phyloP scores from a whole-genome alignment of 2,888 invertebrate species.

The Atethmia centrago region DNA sequence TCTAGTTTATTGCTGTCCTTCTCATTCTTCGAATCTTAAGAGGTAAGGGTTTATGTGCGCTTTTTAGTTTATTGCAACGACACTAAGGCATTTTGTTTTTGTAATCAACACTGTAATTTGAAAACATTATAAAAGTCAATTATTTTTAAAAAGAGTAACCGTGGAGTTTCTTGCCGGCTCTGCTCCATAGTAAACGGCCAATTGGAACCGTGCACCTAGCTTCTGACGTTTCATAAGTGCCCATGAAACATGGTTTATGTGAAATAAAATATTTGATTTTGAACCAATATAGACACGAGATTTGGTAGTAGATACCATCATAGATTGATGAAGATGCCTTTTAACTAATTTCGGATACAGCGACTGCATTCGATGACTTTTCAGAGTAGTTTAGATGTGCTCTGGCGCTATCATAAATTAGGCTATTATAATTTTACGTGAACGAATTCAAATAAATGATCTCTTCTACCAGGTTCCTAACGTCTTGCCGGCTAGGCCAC shows the following conservation, averaged over 20 bases:
- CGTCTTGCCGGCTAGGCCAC: constrained; percentile 88
- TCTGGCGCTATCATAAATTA: neutral
- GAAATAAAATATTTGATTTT: too few relatives aligned
- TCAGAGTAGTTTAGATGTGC: neutral
- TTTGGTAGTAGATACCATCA: neutral
- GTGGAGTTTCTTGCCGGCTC: too few relatives aligned
- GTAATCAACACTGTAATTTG: too few relatives aligned
- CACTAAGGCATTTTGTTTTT: too few relatives aligned
- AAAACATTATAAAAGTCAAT: too few relatives aligned
- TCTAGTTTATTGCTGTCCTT: constrained; percentile 93
- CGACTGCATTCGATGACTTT: neutral
- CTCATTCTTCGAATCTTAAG: constrained; percentile 93
- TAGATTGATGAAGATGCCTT: neutral
- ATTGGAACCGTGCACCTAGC: too few relatives aligned
- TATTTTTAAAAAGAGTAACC: too few relatives aligned
- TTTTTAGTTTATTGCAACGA: too few relatives aligned
- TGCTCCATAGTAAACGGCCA: too few relatives aligned
- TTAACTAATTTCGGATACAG: neutral
- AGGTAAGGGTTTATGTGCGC: constrained; percentile 80
- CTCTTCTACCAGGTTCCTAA: constrained; percentile 78
- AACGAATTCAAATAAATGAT: neutral
- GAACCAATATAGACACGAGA: neutral
- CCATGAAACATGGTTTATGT: too few relatives aligned
- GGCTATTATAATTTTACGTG: neutral
- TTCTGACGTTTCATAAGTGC: too few relatives aligned